phyloP scores from a whole-genome alignment of 2,113 vertebrate species.

The Peromyscus polionotus region DNA sequence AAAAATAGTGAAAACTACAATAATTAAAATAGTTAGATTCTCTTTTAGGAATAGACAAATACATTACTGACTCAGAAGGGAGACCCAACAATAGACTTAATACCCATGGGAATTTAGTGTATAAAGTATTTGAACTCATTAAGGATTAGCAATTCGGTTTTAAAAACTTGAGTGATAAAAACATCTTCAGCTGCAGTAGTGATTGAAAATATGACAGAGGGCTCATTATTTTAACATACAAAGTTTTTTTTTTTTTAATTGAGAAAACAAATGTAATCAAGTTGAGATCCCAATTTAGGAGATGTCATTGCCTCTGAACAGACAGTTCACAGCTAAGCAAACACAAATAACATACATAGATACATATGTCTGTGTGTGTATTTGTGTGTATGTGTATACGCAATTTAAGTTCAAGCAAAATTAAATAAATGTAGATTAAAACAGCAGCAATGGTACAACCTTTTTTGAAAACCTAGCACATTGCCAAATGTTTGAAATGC shows the following conservation, averaged over 20 bases:
- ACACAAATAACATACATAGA: not conserved
- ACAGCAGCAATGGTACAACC: not conserved
- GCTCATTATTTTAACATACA: not conserved
- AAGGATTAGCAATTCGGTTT: conserved; percentile 29
- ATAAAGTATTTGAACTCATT: conserved; percentile 29
- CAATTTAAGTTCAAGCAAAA: not conserved
- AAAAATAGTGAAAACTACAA: not conserved
- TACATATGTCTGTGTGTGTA: not conserved
- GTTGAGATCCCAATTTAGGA: not conserved
- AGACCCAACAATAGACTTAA: not conserved
- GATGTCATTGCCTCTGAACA: not conserved
- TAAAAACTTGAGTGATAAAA: conserved; percentile 8
- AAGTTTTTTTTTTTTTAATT: not conserved
- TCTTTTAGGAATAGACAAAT: not conserved
- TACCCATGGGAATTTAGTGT: not conserved
- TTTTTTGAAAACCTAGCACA: not conserved
- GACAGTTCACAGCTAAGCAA: conserved; percentile 16
- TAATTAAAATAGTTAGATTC: conserved; percentile 41
- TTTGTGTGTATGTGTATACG: not conserved
- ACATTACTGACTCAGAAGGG: not conserved
- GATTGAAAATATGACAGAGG: not conserved
- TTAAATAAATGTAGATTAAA: conserved; percentile 14
- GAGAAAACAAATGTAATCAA: not conserved
- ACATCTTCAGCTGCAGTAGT: not conserved
- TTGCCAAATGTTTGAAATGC: not conserved